phyloP scores from a whole-genome alignment of 2,113 vertebrate genomes.

The Sinocyclocheilus rhinocerous region DNA sequence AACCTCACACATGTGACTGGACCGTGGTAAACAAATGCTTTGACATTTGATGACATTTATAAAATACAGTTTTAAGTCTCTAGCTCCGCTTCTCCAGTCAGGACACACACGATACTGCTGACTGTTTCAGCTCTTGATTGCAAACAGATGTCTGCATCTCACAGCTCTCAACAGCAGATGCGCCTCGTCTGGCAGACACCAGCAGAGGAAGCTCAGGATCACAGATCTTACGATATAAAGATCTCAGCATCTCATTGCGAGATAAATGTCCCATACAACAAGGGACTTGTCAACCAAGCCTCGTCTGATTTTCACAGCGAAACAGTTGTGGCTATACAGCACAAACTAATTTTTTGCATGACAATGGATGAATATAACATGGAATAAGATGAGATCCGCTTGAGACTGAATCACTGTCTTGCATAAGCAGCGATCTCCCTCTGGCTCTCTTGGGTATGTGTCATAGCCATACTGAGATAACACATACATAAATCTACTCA shows the following conservation, averaged over 20 bases:
- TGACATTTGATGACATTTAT: conserved; percentile 26
- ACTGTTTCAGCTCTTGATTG: conserved; percentile 8
- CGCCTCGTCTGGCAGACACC: conserved; percentile 22
- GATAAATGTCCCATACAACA: background rate
- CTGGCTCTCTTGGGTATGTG: conserved; percentile 34
- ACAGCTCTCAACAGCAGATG: conserved; percentile 12
- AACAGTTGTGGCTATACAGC: background rate
- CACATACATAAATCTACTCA: conserved; percentile 3
- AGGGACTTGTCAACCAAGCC: background rate
- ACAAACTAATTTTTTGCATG: background rate
- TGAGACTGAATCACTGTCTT: conserved; percentile 45
- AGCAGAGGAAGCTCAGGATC: conserved; percentile 13
- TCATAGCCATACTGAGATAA: conserved; percentile 25
- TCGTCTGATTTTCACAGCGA: background rate
- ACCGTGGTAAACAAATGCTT: background rate
- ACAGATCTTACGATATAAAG: conserved; percentile 12
- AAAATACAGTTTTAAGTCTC: conserved; percentile 1
- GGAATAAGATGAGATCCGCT: background rate
- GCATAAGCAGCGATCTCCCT: conserved; percentile 40
- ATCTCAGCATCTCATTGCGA: background rate
- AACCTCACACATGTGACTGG: background rate
- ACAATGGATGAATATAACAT: conserved; percentile 11
- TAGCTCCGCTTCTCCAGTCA: background rate
- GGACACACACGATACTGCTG: background rate
- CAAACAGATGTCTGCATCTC: conserved; percentile 29